A percentile compares a stretch with the other conserved stretches of the same genome.
Evolutionary conservation across 1,140 invertebrate genomes (phyloP).

Genomic region (Drosophila subpulchrella): DNA sequence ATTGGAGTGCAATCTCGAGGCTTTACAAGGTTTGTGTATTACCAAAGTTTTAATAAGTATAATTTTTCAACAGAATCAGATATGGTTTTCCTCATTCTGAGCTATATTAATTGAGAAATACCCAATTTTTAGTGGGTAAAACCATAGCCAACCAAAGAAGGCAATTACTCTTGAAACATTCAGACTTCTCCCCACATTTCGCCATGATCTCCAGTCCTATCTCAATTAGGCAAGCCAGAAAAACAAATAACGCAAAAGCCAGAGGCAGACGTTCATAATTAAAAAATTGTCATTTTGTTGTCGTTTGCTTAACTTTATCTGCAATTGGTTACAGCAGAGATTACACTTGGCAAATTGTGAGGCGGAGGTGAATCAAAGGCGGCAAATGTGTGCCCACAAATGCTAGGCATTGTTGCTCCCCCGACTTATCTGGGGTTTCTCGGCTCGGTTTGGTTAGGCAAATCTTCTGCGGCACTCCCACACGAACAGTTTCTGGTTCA

Average conservation of each 20-base stretch:
- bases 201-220: constrained; percentile 33
- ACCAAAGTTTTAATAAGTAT: too few species aligned
- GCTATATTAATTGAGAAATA: neutral
- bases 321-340: constrained; percentile 66
- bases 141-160: constrained; percentile 3
- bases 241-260: neutral
- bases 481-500: constrained; percentile 12
- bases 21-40: too few species aligned
- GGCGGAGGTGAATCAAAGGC: constrained; percentile 51
- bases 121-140: neutral
- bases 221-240: constrained; percentile 26
- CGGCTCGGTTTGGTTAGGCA: constrained; percentile 56
- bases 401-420: constrained; percentile 49
- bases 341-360: constrained; percentile 69
- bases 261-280: constrained; percentile 60
- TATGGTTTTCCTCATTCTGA: neutral
- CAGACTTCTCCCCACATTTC: constrained; percentile 7
- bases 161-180: constrained; percentile 15
- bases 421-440: constrained; percentile 61
- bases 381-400: constrained; percentile 39
- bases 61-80: neutral
- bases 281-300: constrained; percentile 76
- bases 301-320: constrained; percentile 79
- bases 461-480: constrained; percentile 54
- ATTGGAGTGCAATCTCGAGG: neutral